A percentile compares a stretch with the other conserved stretches of the same genome.
phyloP scores from a whole-genome alignment of 2,888 invertebrate genomes.

The Darwinula stevensoni region DNA sequence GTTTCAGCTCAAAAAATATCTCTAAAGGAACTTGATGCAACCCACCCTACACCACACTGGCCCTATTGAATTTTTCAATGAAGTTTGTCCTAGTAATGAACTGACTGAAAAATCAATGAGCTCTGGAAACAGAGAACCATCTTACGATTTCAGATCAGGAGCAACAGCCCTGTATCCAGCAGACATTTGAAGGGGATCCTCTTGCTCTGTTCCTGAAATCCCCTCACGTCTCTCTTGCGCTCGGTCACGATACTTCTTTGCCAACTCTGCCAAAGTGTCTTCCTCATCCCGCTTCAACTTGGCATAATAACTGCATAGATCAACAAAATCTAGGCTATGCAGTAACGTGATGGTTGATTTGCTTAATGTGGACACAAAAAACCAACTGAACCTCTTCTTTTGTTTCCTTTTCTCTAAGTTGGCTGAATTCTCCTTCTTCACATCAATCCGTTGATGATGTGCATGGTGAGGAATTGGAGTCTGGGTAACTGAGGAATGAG shows the following conservation, averaged over 20 bases:
- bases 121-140: too few species aligned
- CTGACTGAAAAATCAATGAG: too few species aligned
- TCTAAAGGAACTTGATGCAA: too few species aligned
- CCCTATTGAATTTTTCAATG: too few species aligned
- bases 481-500: slow-evolving; percentile 10
- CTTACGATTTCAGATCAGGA: slow-evolving; percentile 68
- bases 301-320: slow-evolving; percentile 38
- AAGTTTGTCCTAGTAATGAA: too few species aligned
- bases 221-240: slow-evolving; percentile 74
- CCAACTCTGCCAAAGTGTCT: slow-evolving; percentile 69
- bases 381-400: slow-evolving; percentile 38
- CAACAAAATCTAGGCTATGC: too few species aligned
- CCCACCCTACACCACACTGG: too few species aligned
- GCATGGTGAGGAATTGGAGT: slow-evolving; percentile 16
- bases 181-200: slow-evolving; percentile 46
- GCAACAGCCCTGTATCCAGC: slow-evolving; percentile 80
- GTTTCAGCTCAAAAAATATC: too few species aligned
- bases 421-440: slow-evolving; percentile 13
- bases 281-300: slow-evolving; percentile 80
- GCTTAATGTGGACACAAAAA: not conserved
- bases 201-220: slow-evolving; percentile 23
- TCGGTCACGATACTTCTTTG: slow-evolving; percentile 69
- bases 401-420: slow-evolving; percentile 59
- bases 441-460: slow-evolving; percentile 1
- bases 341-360: too few species aligned